phyloP scores from a whole-genome alignment of 2,113 vertebrate species.

The Stegostoma tigrinum region DNA sequence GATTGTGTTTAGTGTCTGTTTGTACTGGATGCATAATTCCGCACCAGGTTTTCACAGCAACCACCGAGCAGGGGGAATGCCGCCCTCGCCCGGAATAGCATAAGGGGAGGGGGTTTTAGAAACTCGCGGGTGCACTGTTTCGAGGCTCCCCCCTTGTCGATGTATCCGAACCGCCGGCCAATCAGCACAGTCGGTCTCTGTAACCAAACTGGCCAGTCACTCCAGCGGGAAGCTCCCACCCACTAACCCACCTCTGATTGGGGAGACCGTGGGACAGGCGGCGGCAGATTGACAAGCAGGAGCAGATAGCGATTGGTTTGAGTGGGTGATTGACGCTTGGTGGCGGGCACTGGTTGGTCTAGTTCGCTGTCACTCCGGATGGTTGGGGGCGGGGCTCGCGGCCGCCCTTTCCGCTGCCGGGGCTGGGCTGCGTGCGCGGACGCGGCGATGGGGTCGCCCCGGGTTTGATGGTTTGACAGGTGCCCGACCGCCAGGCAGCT shows the following conservation, averaged over 20 bases:
- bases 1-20: background rate
- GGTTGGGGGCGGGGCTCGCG: background rate
- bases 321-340: fast-evolving
- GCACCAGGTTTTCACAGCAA: conserved; percentile 18
- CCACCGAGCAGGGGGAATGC: conserved; percentile 1
- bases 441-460: conserved; percentile 31
- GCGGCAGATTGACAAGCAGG: background rate
- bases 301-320: background rate
- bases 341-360: background rate
- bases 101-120: conserved; percentile 5
- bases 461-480: conserved; percentile 41
- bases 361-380: background rate
- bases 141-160: background rate
- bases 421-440: conserved; percentile 32
- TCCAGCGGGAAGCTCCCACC: background rate
- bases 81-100: background rate
- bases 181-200: background rate
- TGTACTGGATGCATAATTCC: background rate
- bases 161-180: background rate
- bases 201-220: conserved; percentile 19
- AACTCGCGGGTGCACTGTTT: background rate
- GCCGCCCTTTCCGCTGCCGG: conserved; percentile 15
- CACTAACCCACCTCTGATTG: background rate
- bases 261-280: background rate
- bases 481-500: conserved; percentile 41